Evolutionary conservation across 2,797 vertebrate species (phyloP).

Genomic region (Intellagama lesueurii): DNA sequence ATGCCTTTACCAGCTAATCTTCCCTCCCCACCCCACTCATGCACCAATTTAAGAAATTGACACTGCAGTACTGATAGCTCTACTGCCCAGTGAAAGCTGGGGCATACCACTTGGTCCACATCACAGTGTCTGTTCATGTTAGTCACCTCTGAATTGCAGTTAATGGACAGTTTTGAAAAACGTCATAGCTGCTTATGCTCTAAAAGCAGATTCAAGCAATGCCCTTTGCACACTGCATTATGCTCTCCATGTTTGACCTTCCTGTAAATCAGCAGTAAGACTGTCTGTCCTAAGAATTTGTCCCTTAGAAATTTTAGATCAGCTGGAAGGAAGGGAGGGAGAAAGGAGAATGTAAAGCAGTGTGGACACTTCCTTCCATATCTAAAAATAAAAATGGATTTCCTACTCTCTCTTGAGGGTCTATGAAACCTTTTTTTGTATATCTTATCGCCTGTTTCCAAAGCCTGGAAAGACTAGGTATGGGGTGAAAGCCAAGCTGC

Average conservation of each 20-base stretch:
- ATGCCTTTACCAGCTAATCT: neutral
- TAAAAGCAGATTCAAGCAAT: slow-evolving; percentile 24
- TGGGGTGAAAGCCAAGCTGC: neutral
- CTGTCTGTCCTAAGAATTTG: neutral
- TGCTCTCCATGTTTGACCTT: slow-evolving; percentile 33
- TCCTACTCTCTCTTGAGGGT: neutral
- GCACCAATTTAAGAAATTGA: neutral
- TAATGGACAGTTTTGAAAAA: slow-evolving; percentile 19
- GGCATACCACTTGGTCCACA: neutral
- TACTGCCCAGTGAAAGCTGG: neutral
- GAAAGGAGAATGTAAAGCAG: neutral
- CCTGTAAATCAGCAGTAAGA: neutral
- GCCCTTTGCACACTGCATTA: slow-evolving; percentile 10
- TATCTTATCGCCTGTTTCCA: neutral
- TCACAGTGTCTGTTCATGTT: neutral
- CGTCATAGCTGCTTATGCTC: slow-evolving; percentile 15
- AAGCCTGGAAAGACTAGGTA: neutral
- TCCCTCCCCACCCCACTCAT: too few species aligned
- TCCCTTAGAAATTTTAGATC: slow-evolving; percentile 11
- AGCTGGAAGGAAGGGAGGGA: neutral
- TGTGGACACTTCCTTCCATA: too few species aligned
- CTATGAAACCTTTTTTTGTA: neutral
- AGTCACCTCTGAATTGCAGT: slow-evolving; percentile 19
- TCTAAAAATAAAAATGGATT: neutral
- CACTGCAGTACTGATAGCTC: neutral